Base-by-base conservation (phyloP, 1,140 invertebrate genomes). In the Hycleus cichorii region DNA sequence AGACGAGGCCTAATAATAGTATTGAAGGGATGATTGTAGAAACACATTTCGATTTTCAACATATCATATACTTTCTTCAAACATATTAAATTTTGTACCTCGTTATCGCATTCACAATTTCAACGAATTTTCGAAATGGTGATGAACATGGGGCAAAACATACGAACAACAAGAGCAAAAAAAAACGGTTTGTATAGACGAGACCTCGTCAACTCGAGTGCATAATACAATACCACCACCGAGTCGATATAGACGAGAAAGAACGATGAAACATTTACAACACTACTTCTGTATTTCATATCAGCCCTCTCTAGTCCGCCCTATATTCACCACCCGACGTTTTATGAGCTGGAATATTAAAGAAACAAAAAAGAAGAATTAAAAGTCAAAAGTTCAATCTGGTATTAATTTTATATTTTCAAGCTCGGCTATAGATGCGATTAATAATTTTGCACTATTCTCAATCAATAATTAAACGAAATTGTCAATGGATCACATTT, bases 241-340 rank as follows among this genome's bases (percentile, higher is more conserved):
- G 46, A 45, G 51, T 53, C 51, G 51, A 53, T 53, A 53, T 46
- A 53, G 51, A 40, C 40, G 51, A 45, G 18, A 25, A n/a, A 43
- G 32, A 27, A 43, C 42, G 42, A 45, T 42, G 51, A 53, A 45
- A 10, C 51, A 53, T 45, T 45, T 45, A 46, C 51, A 56, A 45
- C 56, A 57, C 49, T 50, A 57, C 47, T 57, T 39, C 49, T 42
- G 47, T 48, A 57, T 50, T 49, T 57, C 49, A 50, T 45, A 50
- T 40, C 56, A 46, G 50, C 39, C 49, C 39, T 49, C 48, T 49
- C 49, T 49, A 49, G 47, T 49, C 49, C 53, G 39, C 45, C 38
- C 53, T 56, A 56, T 55, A 46, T 56, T 56, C 47, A 56, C 47
- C 43, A 47, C 45, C 43, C 47, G 45, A 45, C 27, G 27, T 53